These are phyloP conservation scores for Hippoglossus stenolepis DNA, from an alignment of 2,113 vertebrate genomes.

Conservation along the genomic window DNA sequence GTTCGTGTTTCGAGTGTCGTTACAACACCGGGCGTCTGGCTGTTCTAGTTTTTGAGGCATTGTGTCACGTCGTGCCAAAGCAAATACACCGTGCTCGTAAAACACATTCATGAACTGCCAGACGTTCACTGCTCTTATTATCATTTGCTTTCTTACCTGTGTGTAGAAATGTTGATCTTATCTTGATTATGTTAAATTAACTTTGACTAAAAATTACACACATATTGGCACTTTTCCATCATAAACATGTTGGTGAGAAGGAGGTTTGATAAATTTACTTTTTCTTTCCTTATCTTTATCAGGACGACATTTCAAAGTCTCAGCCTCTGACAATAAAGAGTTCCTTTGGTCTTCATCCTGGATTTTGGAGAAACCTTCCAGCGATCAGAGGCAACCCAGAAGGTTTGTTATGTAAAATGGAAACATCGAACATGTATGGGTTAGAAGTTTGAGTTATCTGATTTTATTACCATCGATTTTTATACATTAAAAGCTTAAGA, in stretches of 20 bases:
- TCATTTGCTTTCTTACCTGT: neutral
- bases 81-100: constrained; percentile 5
- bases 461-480: no score
- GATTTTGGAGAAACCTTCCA: neutral
- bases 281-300: constrained; percentile 9
- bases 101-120: neutral
- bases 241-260: no score
- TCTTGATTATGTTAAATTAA: neutral
- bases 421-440: neutral
- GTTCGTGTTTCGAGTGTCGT: neutral
- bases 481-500: no score
- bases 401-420: constrained; percentile 31
- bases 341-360: neutral
- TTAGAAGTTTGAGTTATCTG: neutral
- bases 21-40: constrained; percentile 1
- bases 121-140: neutral
- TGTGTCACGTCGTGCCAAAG: constrained; percentile 5
- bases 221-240: no score
- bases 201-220: neutral
- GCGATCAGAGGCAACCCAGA: neutral
- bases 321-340: neutral
- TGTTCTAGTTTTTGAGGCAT: constrained; percentile 33
- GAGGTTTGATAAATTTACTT: no score
- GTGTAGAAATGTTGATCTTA: neutral
- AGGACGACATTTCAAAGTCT: neutral